A percentile compares a stretch with the other conserved stretches of the same genome.
These are phyloP conservation scores for Anthopleura sola DNA, from an alignment of 64 coral and sea anemone species.

Conservation along the genomic window DNA sequence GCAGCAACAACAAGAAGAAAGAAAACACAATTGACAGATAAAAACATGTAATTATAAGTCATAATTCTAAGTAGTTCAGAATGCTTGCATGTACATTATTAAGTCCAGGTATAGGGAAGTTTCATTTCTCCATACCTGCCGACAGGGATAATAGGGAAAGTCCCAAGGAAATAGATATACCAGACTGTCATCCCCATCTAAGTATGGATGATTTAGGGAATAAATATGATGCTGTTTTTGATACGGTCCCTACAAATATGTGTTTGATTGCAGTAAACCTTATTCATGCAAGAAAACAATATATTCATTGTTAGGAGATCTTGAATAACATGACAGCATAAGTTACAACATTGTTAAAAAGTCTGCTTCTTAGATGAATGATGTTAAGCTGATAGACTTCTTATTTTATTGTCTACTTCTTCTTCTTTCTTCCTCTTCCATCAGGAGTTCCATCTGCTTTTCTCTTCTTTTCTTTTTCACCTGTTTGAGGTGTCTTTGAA, in stretches of 20 bases:
- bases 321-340: neutral
- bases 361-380: neutral
- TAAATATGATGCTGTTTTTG: no score
- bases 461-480: slow-evolving; percentile 72
- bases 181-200: no score
- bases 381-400: slow-evolving; percentile 5
- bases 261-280: no score
- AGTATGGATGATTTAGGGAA: no score
- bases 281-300: neutral
- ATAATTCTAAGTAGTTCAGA: neutral
- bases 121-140: neutral
- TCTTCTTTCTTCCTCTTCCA: slow-evolving; percentile 90
- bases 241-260: no score
- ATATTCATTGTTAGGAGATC: neutral
- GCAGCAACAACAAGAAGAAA: neutral
- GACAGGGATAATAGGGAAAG: neutral
- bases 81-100: no score
- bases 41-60: neutral
- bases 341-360: neutral
- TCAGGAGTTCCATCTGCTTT: slow-evolving; percentile 97
- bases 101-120: no score
- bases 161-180: neutral
- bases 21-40: neutral
- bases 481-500: slow-evolving; percentile 13
- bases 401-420: slow-evolving; percentile 46